Percentiles rank a stretch among this genome's conserved stretches.
phyloP scores from a whole-genome alignment of 1,140 invertebrate genomes.

The Diplogasteroides magnus region DNA sequence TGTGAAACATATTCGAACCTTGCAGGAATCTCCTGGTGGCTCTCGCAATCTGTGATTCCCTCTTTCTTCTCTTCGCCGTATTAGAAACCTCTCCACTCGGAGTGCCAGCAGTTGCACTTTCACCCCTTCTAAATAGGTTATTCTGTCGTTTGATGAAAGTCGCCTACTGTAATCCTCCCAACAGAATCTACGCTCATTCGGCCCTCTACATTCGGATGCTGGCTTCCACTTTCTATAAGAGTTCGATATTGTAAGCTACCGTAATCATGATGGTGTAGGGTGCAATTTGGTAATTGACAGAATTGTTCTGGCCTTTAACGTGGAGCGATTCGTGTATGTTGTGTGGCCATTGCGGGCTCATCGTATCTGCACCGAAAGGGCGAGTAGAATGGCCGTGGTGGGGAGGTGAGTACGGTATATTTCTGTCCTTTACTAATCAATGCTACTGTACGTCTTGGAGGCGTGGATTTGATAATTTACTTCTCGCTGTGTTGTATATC shows the following conservation, averaged over 20 bases:
- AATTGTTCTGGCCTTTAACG: conserved; percentile 54
- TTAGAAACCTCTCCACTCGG: conserved; percentile 47
- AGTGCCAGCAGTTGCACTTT: conserved; percentile 32
- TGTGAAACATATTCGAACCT: conserved; percentile 9
- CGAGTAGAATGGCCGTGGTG: conserved; percentile 36
- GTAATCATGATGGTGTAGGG: conserved; percentile 2
- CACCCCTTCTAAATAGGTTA: conserved; percentile 36
- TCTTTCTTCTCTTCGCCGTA: conserved; percentile 50
- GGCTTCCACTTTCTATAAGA: conserved; percentile 54
- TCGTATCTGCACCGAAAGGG: conserved; percentile 44
- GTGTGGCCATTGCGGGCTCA: conserved; percentile 48
- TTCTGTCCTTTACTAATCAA: conserved; percentile 1
- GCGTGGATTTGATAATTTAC: too few relatives aligned
- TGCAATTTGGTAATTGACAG: conserved; percentile 17
- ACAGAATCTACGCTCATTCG: conserved; percentile 39
- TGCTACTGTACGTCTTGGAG: too few relatives aligned
- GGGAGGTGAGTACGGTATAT: conserved; percentile 10
- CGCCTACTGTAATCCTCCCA: too few relatives aligned
- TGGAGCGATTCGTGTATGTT: conserved; percentile 53
- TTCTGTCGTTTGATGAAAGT: too few relatives aligned
- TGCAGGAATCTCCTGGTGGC: conserved; percentile 52
- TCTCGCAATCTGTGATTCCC: conserved; percentile 47
- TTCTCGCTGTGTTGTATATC: too few relatives aligned
- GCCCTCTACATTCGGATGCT: conserved; percentile 49
- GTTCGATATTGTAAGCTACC: conserved; percentile 53